phyloP scores from a whole-genome alignment of 2,888 invertebrate species.

The Hyppa rectilinea region DNA sequence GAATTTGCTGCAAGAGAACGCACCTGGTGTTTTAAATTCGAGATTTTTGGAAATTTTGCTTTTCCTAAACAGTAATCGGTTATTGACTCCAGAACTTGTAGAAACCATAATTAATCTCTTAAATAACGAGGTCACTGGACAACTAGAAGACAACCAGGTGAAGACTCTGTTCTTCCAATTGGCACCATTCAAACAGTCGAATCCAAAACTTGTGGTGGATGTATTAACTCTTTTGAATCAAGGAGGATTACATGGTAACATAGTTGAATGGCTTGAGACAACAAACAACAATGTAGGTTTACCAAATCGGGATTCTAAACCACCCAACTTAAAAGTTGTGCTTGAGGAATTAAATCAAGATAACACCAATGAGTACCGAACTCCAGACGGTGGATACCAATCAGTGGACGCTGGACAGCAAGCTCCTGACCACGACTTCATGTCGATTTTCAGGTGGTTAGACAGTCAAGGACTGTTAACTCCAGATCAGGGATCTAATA shows the following conservation, averaged over 20 bases:
- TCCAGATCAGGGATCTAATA: conserved; percentile 61
- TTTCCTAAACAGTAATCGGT: conserved; percentile 33
- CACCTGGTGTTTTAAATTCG: conserved; percentile 35
- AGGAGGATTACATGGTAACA: conserved; percentile 25
- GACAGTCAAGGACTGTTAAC: conserved; percentile 52
- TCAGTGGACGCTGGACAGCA: neutral
- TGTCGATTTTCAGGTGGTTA: conserved; percentile 48
- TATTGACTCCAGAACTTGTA: conserved; percentile 44
- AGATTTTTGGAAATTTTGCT: conserved; percentile 54
- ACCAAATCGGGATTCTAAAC: conserved; percentile 18
- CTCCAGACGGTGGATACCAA: conserved; percentile 22
- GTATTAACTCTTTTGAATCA: conserved; percentile 40
- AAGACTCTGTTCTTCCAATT: conserved; percentile 36
- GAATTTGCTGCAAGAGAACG: conserved; percentile 27
- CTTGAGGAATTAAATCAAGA: neutral
- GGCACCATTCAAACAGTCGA: conserved; percentile 28
- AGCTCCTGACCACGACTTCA: conserved; percentile 31
- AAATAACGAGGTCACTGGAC: conserved; percentile 37
- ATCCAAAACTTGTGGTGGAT: conserved; percentile 45
- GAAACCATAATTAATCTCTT: conserved; percentile 43
- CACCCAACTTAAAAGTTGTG: neutral
- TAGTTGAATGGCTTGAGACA: conserved; percentile 35
- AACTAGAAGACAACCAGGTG: conserved; percentile 38
- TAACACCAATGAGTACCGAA: conserved; percentile 5
- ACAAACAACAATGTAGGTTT: conserved; percentile 2